These are phyloP conservation scores for Genyomyrus donnyi DNA, from an alignment of 2,113 vertebrate species.

Conservation along the genomic window DNA sequence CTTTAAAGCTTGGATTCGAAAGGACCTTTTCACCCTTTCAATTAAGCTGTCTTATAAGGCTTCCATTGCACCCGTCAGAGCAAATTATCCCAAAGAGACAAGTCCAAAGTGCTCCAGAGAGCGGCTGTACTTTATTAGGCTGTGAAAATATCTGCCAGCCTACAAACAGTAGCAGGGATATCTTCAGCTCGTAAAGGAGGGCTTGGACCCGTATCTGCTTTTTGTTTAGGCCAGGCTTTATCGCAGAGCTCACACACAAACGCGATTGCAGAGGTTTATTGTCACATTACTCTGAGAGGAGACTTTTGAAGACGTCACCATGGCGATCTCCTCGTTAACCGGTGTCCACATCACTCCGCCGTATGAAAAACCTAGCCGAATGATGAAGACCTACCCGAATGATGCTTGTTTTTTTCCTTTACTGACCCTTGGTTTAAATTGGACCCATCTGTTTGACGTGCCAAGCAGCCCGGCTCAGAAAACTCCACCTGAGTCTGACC, in stretches of 20 bases:
- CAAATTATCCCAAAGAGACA: neutral
- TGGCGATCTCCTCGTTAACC: neutral
- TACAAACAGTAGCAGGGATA: neutral
- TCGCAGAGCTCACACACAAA: neutral
- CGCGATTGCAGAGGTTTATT: neutral
- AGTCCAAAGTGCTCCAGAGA: neutral
- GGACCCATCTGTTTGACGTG: neutral
- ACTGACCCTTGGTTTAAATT: neutral
- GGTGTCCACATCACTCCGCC: neutral
- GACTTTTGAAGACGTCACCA: neutral
- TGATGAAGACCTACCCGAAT: neutral
- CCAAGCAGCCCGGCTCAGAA: neutral
- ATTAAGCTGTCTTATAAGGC: neutral
- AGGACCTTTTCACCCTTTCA: constrained; percentile 4
- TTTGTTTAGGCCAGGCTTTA: neutral
- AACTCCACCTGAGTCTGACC: neutral
- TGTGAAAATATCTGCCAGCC: neutral
- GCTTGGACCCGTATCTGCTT: neutral
- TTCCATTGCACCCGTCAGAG: neutral
- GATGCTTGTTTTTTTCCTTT: neutral
- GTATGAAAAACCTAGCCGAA: neutral
- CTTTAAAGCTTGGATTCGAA: neutral
- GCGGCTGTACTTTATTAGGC: neutral
- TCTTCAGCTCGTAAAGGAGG: neutral
- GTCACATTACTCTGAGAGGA: neutral